These are phyloP conservation scores for Lacanobia oleracea DNA, from an alignment of 2,888 invertebrate species.

Conservation along the genomic window DNA sequence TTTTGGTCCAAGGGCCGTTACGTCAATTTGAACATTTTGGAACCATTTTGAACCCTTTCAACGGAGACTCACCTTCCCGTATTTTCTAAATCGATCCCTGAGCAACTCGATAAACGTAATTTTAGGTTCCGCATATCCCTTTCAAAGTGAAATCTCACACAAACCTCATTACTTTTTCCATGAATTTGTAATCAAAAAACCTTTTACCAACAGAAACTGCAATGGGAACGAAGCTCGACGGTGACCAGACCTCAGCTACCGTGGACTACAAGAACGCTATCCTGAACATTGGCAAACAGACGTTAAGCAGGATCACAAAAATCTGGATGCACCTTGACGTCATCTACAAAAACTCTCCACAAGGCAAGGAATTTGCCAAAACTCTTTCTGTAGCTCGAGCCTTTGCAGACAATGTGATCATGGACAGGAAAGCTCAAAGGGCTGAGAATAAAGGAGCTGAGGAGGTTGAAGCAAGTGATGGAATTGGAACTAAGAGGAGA, in stretches of 20 bases:
- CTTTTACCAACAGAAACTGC: conserved; percentile 85
- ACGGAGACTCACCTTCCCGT: background rate
- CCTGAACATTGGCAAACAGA: conserved; percentile 74
- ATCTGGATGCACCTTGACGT: conserved; percentile 91
- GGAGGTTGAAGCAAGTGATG: conserved; percentile 49
- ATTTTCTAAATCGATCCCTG: background rate
- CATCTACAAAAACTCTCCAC: conserved; percentile 83
- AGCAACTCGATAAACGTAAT: conserved; percentile 4
- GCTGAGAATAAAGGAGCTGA: conserved; percentile 33
- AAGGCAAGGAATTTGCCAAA: conserved; percentile 86
- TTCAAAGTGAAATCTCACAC: background rate
- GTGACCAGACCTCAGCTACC: conserved; percentile 78
- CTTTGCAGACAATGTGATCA: conserved; percentile 90
- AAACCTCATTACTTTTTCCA: background rate
- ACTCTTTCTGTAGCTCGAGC: conserved; percentile 85
- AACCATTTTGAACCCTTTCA: too few relatives aligned
- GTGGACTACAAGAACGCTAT: conserved; percentile 88
- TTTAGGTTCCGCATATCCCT: background rate
- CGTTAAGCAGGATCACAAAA: conserved; percentile 75
- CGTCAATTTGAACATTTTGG: background rate
- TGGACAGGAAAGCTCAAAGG: conserved; percentile 78
- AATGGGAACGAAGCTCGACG: conserved; percentile 91
- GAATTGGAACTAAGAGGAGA: conserved; percentile 80
- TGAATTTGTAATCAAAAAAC: background rate
- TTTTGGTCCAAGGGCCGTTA: background rate